Base-by-base conservation (phyloP, 1,140 invertebrate species). In the Hylyphantes graminicola region DNA sequence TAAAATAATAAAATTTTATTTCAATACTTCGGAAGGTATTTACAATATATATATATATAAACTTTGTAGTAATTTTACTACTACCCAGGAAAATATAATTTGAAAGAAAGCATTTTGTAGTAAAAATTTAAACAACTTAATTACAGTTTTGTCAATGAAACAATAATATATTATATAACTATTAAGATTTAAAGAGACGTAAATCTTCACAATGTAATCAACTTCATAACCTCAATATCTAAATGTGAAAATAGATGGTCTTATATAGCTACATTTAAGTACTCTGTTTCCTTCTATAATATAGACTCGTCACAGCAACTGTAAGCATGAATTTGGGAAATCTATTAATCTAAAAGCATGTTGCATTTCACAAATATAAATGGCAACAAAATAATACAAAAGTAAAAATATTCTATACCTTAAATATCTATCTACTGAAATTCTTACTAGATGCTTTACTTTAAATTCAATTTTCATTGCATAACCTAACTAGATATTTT, bases 401-500 rank as follows among this genome's bases (percentile, higher is more conserved):
- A 70, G 19, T 19, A 21, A 51, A 48, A 70, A 53, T 53, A 17
- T 17, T 70, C 51, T 53, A 70, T 70, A 53, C 54, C 10, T 70
- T 70, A 53, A 53, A 53, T 53, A 17, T 17, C 50, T 53, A 70
- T 70, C 50, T 70, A 53, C 54, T 10, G n/a, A 13, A 70, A 35
- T 35, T 35, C 35, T 35, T 35, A 35, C 35, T 35, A 35, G 35
- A 35, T 35, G 35, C 35, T 35, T 5, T 35, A 1, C 35, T 35
- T 35, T 35, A 35, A 15, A 61, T 61, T 15, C 17, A 61, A 51
- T 77, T 59, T 78, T 17, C 17, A 55, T 67, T 70, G 61, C 50
- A 70, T 7, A 48, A 70, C 9, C 21, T 80, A 80, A 59, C 67
- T 63, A 59, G 35, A 67, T 51, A 68, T 35, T 57, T 70, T 59